Conservation (phyloP, 2,888 invertebrate species). For the Rosalia funebris region DNA sequence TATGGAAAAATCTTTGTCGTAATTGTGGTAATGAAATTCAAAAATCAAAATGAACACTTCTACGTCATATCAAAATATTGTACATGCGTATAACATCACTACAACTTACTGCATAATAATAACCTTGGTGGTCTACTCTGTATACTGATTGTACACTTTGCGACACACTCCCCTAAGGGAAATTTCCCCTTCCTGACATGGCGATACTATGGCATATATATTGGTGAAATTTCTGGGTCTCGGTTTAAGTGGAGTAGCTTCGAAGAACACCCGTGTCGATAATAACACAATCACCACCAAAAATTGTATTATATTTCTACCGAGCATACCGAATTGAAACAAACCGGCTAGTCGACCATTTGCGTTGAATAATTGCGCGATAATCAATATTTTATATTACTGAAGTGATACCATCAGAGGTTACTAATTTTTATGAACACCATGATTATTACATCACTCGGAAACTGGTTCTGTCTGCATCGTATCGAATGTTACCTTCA, state of each 20-base stretch:
- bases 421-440: background rate
- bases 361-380: background rate
- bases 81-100: too few relatives aligned
- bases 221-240: conserved; percentile 30
- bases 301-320: background rate
- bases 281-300: background rate
- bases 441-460: background rate
- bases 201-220: conserved; percentile 24
- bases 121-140: background rate
- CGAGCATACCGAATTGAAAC: background rate
- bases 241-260: background rate
- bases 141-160: conserved; percentile 4
- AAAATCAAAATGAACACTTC: too few relatives aligned
- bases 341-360: background rate
- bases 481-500: too few relatives aligned
- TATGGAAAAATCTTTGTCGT: too few relatives aligned
- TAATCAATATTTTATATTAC: background rate
- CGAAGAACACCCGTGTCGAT: background rate
- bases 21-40: too few relatives aligned
- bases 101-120: background rate
- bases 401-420: background rate
- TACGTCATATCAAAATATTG: too few relatives aligned
- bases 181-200: conserved; percentile 26
- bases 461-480: background rate
- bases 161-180: conserved; percentile 31